Base-by-base conservation (phyloP, 37 sponge, comb jelly and placozoan species). In the Halichondria panicea region DNA sequence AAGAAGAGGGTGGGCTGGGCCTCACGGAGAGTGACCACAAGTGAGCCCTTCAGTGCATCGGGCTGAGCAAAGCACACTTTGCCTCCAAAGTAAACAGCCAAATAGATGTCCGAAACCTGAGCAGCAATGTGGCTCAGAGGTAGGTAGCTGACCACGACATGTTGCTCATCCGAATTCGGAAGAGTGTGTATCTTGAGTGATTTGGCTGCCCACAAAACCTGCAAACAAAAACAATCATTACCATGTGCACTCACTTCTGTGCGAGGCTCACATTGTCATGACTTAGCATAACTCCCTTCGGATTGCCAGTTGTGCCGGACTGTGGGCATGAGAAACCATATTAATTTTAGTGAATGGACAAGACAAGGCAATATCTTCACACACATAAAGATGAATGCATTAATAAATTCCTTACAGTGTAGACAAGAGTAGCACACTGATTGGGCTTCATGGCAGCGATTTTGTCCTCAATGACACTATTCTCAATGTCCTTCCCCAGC, bases 221-320 rank as follows among this genome's bases (percentile, higher is more conserved):
- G 71, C 41, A 33, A 58, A 0, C 83, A 82, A 48, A 24, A 19
- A 71, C 70, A 62, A 3, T 9, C 9, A 55, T 3, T 27, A 55
- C 4, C 15, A 15, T 48, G 52, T 48, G 15, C 52, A 48, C 15
- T 18, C 52, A 15, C 11, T 15, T 15, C 52, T 33, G 18, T 7
- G 18, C 15, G 9, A 44, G n/a, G 46, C 92, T 90, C 31, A 94
- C 95, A 76, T 90, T 87, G 72, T 94, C 95, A 80, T 94, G 95
- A 38, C 93, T 90, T 35, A 94, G 60, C 95, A 94, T 94, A 11
- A 87, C 93, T 57, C 92, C 95, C 41, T 94, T 94, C 0, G 95
- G 95, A 30, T 82, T 72, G 1, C 95, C 95, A 52, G 93, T 91
- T 27, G 95, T 94, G 0, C 95, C 95, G 77, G 95, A 94, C 95